Evolutionary conservation across 2,888 invertebrate species (phyloP), one percentile per base, ranked within the genome.

Genomic region (Girardia tigrina): DNA sequence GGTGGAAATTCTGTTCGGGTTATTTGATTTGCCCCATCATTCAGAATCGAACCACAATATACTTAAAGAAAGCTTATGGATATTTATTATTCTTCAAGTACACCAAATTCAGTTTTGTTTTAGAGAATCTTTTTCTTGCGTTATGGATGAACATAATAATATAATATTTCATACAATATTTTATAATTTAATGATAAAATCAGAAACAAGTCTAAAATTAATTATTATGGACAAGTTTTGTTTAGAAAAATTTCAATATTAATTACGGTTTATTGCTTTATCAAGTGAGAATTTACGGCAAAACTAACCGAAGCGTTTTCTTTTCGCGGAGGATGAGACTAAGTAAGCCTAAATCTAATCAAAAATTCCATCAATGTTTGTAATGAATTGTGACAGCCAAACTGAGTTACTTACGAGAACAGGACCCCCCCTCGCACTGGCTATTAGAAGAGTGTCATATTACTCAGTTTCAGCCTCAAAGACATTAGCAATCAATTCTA

Each of bases 281-380:
- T 28, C 2, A n/a, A 28, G 29, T 28, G 29, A 12, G 36, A 78
- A 56, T 56, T 56, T 23, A 56, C 56, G 4, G n/a, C 56, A 12
- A 56, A n/a, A 56, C 4, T 12, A n/a, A 4, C 56, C 2, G 23
- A 56, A 36, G 4, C 56, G 20, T 6, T 56, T 56, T 56, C 23
- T 23, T 6, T 56, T 12, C n/a, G 56, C n/a, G n/a, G 56, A 56
- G 4, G 56, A 56, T 56, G 56, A 56, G 56, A 56, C n/a, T 2
- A 16, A 56, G 56, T 56, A 56, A 56, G n/a, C 56, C 56, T 2
- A 16, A 56, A 56, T 56, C 23, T 56, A 56, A 56, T 56, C 56
- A 56, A 56, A 56, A 56, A 56, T 56, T 56, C 56, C n/a, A 56
- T 56, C 56, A 56, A 56, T 56, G 56, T 56, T 56, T 56, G 56